Conservation (phyloP, 2,888 invertebrate species). For the Enchytraeus crypticus region DNA sequence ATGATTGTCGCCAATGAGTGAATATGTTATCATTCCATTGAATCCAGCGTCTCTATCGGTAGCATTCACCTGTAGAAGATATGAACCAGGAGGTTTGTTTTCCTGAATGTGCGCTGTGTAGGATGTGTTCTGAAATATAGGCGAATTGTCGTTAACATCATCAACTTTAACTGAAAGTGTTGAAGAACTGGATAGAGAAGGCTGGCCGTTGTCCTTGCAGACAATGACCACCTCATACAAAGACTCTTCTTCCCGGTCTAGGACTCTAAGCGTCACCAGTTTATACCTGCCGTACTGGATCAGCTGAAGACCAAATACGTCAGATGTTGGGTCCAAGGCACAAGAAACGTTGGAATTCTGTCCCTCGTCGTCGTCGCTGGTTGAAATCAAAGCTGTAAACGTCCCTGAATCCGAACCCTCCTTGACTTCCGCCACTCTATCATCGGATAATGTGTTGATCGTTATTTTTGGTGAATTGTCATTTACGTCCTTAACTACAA, state of each 20-base stretch:
- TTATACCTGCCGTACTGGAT: conserved; percentile 4
- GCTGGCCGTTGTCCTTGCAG: conserved; percentile 7
- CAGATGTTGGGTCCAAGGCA: not conserved
- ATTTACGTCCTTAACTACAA: conserved; percentile 8
- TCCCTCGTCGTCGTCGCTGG: conserved; percentile 8
- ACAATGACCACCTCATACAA: not conserved
- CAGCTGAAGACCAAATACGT: not conserved
- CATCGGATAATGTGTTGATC: conserved; percentile 4
- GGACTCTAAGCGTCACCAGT: conserved; percentile 1
- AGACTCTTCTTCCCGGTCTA: conserved; percentile 7
- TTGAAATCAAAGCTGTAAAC: conserved; percentile 7
- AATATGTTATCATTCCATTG: not conserved
- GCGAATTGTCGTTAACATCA: conserved; percentile 12
- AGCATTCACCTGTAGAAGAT: not conserved
- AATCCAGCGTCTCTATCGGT: not conserved
- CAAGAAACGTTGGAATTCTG: conserved; percentile 4
- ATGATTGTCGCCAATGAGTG: not conserved
- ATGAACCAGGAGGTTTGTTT: not conserved
- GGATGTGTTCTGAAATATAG: not conserved
- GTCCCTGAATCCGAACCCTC: conserved; percentile 6
- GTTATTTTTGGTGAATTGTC: conserved; percentile 10
- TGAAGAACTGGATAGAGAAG: not conserved
- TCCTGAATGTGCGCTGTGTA: conserved; percentile 1
- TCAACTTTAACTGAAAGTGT: not conserved
- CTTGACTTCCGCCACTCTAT: conserved; percentile 2